phyloP scores from a whole-genome alignment of 2,113 vertebrate genomes.

The Mesoclemmys tuberculata region DNA sequence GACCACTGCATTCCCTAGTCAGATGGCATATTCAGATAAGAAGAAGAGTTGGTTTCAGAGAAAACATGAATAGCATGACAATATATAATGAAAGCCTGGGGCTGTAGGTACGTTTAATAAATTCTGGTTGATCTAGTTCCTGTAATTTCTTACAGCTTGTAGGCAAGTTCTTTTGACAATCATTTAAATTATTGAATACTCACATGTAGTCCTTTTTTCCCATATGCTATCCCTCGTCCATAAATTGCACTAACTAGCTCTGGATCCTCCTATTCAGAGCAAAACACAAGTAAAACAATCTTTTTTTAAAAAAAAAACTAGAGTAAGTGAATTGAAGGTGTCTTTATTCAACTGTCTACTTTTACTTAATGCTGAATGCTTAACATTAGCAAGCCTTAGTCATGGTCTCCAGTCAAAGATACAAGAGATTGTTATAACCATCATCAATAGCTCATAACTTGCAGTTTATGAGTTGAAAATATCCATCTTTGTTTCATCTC shows the following conservation, averaged over 20 bases:
- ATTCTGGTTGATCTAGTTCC: not conserved
- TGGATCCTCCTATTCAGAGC: constrained; percentile 87
- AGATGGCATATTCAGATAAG: not conserved
- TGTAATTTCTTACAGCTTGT: not conserved
- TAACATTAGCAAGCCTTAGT: not conserved
- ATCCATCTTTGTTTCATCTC: not conserved
- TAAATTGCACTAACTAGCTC: constrained; percentile 98
- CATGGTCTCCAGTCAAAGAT: not conserved
- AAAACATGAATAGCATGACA: not conserved
- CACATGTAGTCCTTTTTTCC: constrained; percentile 96
- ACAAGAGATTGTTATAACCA: not conserved
- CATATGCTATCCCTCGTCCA: constrained; percentile 95
- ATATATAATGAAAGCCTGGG: rapidly evolving
- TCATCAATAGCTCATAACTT: not conserved
- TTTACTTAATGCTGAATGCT: not conserved
- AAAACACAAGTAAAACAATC: constrained; percentile 60
- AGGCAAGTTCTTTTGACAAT: not conserved
- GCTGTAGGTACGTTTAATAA: not conserved
- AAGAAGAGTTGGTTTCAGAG: not conserved
- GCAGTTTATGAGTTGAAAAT: not conserved
- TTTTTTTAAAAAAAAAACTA: not conserved
- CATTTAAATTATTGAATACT: constrained; percentile 65
- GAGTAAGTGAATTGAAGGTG: not conserved
- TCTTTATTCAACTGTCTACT: not conserved
- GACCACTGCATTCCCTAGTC: not conserved